phyloP scores from a whole-genome alignment of 2,113 vertebrate genomes.

The Psittacus erithacus region DNA sequence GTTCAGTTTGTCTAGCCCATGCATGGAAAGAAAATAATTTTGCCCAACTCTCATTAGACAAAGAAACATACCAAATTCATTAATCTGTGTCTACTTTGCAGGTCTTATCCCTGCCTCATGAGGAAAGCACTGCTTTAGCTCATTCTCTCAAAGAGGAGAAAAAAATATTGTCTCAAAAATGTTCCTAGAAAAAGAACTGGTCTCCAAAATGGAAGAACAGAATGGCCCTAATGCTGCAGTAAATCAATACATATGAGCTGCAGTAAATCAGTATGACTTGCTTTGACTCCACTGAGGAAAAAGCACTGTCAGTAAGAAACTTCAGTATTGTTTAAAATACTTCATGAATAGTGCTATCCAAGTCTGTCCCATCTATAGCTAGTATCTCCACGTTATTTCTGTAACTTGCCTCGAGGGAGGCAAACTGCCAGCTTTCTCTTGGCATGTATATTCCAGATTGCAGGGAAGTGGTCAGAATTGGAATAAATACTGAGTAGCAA shows the following conservation, averaged over 20 bases:
- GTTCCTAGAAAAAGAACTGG: not conserved
- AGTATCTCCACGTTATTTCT: not conserved
- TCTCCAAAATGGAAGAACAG: not conserved
- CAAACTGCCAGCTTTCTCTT: not conserved
- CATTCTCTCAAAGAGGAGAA: not conserved
- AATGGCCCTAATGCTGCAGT: not conserved
- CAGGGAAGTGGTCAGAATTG: not conserved
- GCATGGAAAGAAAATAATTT: not conserved
- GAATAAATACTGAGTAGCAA: not conserved
- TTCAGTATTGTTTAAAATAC: not conserved
- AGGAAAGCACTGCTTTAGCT: not conserved
- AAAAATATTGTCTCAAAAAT: not conserved
- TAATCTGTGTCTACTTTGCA: not conserved
- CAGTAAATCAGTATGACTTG: not conserved
- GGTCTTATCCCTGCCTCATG: not conserved
- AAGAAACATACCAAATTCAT: not conserved
- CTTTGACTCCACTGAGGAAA: not conserved
- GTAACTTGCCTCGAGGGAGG: not conserved
- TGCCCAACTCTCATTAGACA: not conserved
- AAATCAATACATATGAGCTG: not conserved
- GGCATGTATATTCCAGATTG: not conserved
- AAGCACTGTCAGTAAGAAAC: not conserved
- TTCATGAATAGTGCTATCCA: not conserved
- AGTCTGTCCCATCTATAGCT: not conserved
- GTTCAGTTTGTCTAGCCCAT: not conserved